These are phyloP conservation scores for Darevskia nairensis DNA, from an alignment of 2,797 vertebrate genomes.

Conservation along the genomic window DNA sequence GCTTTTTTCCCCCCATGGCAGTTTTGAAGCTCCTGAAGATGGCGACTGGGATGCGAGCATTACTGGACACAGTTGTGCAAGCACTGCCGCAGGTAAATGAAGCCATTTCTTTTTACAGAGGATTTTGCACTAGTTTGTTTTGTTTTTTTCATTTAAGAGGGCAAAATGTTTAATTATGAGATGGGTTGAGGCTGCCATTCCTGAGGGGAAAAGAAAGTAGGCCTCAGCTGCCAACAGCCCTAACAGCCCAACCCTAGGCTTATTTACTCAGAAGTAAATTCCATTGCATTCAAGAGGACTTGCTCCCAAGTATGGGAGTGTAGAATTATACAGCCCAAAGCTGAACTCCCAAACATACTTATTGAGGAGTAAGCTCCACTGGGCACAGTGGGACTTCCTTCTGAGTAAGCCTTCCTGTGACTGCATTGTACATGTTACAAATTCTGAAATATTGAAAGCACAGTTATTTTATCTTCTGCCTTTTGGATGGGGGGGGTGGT, in stretches of 20 bases:
- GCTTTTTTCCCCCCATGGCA: conserved; percentile 65
- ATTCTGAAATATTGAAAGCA: neutral
- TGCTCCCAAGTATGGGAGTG: neutral
- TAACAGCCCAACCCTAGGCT: neutral
- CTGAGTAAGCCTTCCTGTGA: neutral
- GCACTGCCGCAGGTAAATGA: conserved; percentile 92
- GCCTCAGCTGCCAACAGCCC: neutral
- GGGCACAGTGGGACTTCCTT: neutral
- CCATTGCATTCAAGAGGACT: neutral
- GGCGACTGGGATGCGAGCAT: conserved; percentile 94
- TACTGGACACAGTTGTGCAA: conserved; percentile 95
- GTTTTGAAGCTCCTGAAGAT: conserved; percentile 86
- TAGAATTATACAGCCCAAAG: neutral
- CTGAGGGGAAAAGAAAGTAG: neutral
- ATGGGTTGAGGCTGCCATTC: neutral
- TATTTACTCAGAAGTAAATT: neutral
- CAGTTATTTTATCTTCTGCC: neutral
- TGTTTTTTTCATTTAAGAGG: neutral
- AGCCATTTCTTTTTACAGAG: neutral
- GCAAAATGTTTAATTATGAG: neutral
- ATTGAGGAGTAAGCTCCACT: neutral
- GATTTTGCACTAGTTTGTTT: neutral
- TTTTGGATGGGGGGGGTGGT: neutral
- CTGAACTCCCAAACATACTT: neutral
- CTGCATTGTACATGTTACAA: neutral